These are phyloP conservation scores for Mellilla xanthometata DNA, from an alignment of 2,888 invertebrate species.

Conservation along the genomic window DNA sequence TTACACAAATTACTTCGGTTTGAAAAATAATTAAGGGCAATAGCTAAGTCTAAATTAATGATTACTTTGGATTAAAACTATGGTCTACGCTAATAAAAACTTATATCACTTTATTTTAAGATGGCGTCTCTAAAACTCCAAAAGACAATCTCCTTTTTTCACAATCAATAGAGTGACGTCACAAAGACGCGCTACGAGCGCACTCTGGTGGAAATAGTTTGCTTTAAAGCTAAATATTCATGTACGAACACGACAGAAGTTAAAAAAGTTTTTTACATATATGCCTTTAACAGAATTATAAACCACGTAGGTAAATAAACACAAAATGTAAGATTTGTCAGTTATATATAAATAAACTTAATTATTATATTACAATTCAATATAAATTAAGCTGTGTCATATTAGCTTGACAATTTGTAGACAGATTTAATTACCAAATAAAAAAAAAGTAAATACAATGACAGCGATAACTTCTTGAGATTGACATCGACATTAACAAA, in stretches of 20 bases:
- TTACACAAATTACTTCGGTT: constrained; percentile 85
- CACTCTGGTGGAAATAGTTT: constrained; percentile 48
- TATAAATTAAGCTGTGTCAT: too few species aligned
- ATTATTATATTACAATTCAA: too few species aligned
- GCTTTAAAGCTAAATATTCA: constrained; percentile 8
- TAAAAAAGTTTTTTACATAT: too few species aligned
- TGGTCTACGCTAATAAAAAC: constrained; percentile 84
- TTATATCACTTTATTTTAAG: constrained; percentile 83
- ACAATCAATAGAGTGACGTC: constrained; percentile 80
- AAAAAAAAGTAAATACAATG: too few species aligned
- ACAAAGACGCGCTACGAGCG: constrained; percentile 73
- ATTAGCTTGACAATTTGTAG: too few species aligned
- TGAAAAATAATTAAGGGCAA: constrained; percentile 68
- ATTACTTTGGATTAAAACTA: constrained; percentile 79
- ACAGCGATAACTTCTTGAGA: too few species aligned
- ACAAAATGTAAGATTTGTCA: too few species aligned
- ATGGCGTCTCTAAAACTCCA: constrained; percentile 80
- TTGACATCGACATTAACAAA: too few species aligned
- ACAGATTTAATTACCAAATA: too few species aligned
- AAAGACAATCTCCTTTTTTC: constrained; percentile 77
- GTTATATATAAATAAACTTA: too few species aligned
- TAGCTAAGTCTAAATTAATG: constrained; percentile 64
- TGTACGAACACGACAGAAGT: neutral
- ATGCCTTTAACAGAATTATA: too few species aligned
- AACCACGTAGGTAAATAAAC: too few species aligned